Evolutionary conservation across 2,113 vertebrate genomes (phyloP).

Genomic region (Pimephales promelas): DNA sequence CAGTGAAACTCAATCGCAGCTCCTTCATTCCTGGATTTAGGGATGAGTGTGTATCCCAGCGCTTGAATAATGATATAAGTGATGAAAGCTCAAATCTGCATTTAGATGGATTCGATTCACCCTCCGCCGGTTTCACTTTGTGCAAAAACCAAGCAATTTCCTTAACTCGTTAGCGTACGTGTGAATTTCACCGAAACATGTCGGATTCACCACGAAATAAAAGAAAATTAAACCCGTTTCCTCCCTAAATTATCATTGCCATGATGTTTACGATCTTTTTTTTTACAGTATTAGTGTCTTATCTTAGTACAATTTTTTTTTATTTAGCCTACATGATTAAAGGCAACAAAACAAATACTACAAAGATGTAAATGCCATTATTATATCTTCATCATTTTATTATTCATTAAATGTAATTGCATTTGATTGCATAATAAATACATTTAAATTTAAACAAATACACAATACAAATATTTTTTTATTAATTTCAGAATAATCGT

Average conservation of each 20-base stretch:
- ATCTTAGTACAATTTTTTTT: too few species aligned
- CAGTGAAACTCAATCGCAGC: neutral
- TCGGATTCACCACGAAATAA: neutral
- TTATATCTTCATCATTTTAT: neutral
- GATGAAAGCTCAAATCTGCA: conserved; percentile 63
- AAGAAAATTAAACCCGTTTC: neutral
- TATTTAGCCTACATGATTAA: too few species aligned
- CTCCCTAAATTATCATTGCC: neutral
- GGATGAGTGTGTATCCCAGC: conserved; percentile 29
- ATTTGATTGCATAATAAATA: too few species aligned
- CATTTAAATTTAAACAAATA: too few species aligned
- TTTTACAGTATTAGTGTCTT: too few species aligned
- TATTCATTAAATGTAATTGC: too few species aligned
- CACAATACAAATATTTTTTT: too few species aligned
- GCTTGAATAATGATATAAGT: conserved; percentile 52
- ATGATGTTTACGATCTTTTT: neutral
- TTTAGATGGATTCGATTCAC: conserved; percentile 70
- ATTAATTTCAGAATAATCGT: too few species aligned
- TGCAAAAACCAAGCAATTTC: conserved; percentile 24
- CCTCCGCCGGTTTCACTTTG: conserved; percentile 45
- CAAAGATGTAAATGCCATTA: neutral
- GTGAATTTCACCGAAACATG: neutral
- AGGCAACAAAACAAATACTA: neutral
- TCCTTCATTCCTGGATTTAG: conserved; percentile 14
- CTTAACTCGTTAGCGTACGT: conserved; percentile 14